Base-by-base conservation (phyloP, 1,140 invertebrate genomes). In the Piezodorus guildinii region DNA sequence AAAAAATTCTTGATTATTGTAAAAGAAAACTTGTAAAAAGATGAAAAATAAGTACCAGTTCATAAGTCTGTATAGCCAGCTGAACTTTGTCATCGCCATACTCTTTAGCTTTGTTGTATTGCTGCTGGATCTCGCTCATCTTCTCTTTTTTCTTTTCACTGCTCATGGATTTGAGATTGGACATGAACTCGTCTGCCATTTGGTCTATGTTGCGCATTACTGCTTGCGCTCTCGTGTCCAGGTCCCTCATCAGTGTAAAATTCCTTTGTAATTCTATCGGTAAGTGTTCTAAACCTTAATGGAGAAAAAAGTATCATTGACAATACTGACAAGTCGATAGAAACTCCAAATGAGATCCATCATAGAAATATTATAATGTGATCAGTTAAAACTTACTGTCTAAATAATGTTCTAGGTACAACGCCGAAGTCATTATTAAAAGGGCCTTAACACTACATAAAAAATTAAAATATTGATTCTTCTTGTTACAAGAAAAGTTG, bases 11-110 rank as follows among this genome's bases (percentile, higher is more conserved):
- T n/a, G n/a, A n/a, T n/a, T n/a, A n/a, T n/a, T n/a, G n/a, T n/a
- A n/a, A n/a, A n/a, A n/a, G n/a, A n/a, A n/a, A n/a, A n/a, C n/a
- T n/a, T n/a, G n/a, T n/a, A n/a, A n/a, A n/a, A n/a, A 5, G 9
- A 30, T 30, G 9, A 30, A 30, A 30, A 30, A 51, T 60, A 66
- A 67, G 71, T 73, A 83, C 94, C 74, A 98, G 78, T 78, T 98
- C 95, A 74, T 98, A 98, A 0, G 94, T 98, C 76, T 98, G 94
- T 76, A 97, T 96, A 0, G 95, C 94, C 64, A 98, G 77, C 74
- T 96, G 92, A 15, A 97, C 93, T 80, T 98, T 98, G 71, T 97
- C 94, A 74, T 98, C 94, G 0, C 92, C 92, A 73, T 91, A 93
- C 72, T 93, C 91, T 74, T 92, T 93, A 15, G 91, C 90, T 74